Conservation (phyloP, 1,140 invertebrate species). For the Armadillidium nasatum region DNA sequence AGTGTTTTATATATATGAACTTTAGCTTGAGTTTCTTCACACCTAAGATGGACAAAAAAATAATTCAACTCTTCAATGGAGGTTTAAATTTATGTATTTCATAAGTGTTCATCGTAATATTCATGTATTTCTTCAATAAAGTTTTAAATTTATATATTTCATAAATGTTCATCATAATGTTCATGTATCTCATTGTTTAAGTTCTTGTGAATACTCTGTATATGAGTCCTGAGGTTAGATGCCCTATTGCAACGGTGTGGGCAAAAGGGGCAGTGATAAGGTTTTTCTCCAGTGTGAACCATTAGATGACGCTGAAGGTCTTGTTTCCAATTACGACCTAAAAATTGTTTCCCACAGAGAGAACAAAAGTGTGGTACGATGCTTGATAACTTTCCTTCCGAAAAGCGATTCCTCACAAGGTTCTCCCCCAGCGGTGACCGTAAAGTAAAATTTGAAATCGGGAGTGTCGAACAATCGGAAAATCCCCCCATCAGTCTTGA, state of each 20-base stretch:
- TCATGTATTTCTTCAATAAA: too few relatives aligned
- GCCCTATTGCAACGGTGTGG: conserved; percentile 58
- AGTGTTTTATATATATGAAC: too few relatives aligned
- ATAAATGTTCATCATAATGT: too few relatives aligned
- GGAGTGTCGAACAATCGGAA: not conserved
- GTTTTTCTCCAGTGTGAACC: conserved; percentile 75
- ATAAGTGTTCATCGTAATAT: too few relatives aligned
- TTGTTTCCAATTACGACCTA: conserved; percentile 37
- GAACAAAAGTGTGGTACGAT: conserved; percentile 28
- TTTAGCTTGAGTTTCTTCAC: too few relatives aligned
- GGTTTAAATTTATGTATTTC: too few relatives aligned
- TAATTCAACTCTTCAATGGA: too few relatives aligned
- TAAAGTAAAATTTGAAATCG: not conserved
- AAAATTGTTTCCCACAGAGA: conserved; percentile 38
- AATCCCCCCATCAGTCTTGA: not conserved
- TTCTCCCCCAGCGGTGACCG: not conserved
- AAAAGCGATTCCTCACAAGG: not conserved
- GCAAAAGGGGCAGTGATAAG: conserved; percentile 78
- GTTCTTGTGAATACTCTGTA: conserved; percentile 76
- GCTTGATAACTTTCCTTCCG: not conserved
- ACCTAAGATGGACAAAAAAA: too few relatives aligned
- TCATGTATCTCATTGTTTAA: too few relatives aligned
- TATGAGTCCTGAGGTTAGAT: conserved; percentile 60
- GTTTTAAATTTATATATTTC: too few relatives aligned
- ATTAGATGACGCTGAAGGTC: conserved; percentile 43